Percentiles rank a stretch among this genome's conserved stretches.
These are phyloP conservation scores for Nycticryphes semicollaris DNA, from an alignment of 2,113 vertebrate genomes.

Conservation along the genomic window DNA sequence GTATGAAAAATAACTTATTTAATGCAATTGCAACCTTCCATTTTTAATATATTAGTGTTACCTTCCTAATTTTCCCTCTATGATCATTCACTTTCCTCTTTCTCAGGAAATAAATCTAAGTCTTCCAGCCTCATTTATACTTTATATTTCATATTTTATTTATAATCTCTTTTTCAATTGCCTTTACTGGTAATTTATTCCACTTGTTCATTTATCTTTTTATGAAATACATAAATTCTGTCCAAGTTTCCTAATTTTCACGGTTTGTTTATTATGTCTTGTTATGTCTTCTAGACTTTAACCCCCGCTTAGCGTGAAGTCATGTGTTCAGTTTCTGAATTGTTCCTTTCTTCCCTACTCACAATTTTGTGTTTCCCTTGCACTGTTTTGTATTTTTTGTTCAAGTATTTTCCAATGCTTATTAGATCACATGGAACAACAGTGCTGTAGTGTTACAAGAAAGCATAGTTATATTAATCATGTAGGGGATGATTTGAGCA, in stretches of 20 bases:
- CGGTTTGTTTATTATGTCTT: neutral
- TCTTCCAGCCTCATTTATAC: slow-evolving; percentile 60
- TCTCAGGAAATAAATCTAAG: slow-evolving; percentile 57
- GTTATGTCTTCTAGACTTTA: neutral
- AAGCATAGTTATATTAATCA: neutral
- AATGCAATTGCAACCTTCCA: neutral
- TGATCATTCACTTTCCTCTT: neutral
- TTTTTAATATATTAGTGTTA: slow-evolving; percentile 18
- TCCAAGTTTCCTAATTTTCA: neutral
- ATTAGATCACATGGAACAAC: neutral
- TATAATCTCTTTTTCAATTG: slow-evolving; percentile 62
- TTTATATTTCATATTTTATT: slow-evolving; percentile 66
- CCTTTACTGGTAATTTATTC: slow-evolving; percentile 54
- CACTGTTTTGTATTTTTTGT: neutral
- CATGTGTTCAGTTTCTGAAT: neutral
- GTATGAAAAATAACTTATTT: slow-evolving; percentile 16
- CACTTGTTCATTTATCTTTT: slow-evolving; percentile 27
- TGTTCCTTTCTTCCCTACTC: neutral
- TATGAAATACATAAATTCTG: slow-evolving; percentile 6
- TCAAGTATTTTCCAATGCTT: neutral
- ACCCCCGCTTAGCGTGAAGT: neutral
- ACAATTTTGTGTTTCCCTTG: neutral
- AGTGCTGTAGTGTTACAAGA: neutral
- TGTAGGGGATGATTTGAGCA: neutral
- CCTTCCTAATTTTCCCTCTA: neutral